phyloP scores from a whole-genome alignment of 1,140 invertebrate species.

The Sesamia nonagrioides region DNA sequence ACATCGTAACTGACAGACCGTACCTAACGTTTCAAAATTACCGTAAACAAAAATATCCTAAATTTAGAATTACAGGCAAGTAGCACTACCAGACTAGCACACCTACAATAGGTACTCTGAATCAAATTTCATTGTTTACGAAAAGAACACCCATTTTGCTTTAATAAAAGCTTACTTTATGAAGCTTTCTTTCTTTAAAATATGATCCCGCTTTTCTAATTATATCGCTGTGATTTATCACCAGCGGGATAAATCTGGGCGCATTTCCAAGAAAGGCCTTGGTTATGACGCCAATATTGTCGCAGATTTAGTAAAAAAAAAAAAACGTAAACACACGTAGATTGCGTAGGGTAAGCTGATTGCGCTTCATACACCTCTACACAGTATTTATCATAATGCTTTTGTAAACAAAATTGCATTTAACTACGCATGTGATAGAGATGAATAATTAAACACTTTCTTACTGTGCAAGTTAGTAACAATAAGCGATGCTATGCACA shows the following conservation, averaged over 20 bases:
- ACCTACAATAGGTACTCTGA: background rate
- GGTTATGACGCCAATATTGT: slow-evolving; percentile 44
- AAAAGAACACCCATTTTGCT: background rate
- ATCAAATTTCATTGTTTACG: no score
- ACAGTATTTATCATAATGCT: slow-evolving; percentile 12
- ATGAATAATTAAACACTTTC: slow-evolving; percentile 4
- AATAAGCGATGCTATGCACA: slow-evolving; percentile 12
- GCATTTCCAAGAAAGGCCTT: slow-evolving; percentile 59
- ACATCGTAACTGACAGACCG: no score
- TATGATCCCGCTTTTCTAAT: slow-evolving; percentile 27
- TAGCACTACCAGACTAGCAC: background rate
- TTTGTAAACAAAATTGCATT: slow-evolving; percentile 13
- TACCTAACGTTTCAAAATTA: background rate
- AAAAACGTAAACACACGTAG: slow-evolving; percentile 18
- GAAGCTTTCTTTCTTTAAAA: slow-evolving; percentile 15
- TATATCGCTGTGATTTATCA: slow-evolving; percentile 21
- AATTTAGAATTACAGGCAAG: background rate
- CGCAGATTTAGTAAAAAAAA: background rate
- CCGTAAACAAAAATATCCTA: background rate
- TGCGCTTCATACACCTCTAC: background rate
- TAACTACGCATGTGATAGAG: background rate
- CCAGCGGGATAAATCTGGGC: slow-evolving; percentile 57
- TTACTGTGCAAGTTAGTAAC: slow-evolving; percentile 9
- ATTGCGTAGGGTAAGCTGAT: background rate
- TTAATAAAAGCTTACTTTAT: background rate